Evolutionary conservation across 2,113 vertebrate genomes (phyloP), one percentile per base, ranked within the genome.

Genomic region (Myotis davidii): DNA sequence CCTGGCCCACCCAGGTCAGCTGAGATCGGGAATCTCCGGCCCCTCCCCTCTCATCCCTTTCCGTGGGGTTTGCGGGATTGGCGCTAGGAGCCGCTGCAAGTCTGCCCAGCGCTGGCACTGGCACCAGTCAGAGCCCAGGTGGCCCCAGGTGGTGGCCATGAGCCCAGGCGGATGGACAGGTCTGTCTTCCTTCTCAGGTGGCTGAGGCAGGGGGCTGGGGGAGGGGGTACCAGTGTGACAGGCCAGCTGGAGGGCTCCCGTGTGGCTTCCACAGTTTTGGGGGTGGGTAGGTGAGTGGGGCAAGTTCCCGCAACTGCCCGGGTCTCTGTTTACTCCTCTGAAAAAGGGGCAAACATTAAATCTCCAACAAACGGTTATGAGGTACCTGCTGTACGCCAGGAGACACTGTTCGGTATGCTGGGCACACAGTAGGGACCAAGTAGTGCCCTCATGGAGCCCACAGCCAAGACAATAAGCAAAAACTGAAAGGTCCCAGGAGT

Each of bases 41-140:
- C n/a, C 11, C 56, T 13, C 9, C 9, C 45, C 61, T 16, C 48
- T 45, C 25, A 25, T 16, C 77, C 21, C 16, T 61, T 25, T 23
- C 1, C 8, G 2, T 5, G 23, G 27, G 17, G 27, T 1, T 1
- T 5, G 12, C 4, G 13, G 39, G 32, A 13, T 42, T 25, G 27
- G 54, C 20, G 11, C n/a, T 3, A 18, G 64, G 42, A 37, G 3
- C 37, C 5, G 2, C 25, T 21, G 50, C 39, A 4, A 6, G 39
- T 3, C 37, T 6, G 21, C 52, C 5, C 5, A 3, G 74, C 6
- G 2, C 25, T 74, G 74, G 34, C 29, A 4, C 37, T 17, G 54
- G 65, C 72, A 18, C 61, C 73, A 17, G n/a, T 64, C 20, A 25
- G 69, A 21, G 61, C 21, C 61, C 5, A 4, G 20, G 64, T 34